phyloP scores from a whole-genome alignment of 30 jellyfish, hydroid and myxozoan species.

The Sanderia malayensis region DNA sequence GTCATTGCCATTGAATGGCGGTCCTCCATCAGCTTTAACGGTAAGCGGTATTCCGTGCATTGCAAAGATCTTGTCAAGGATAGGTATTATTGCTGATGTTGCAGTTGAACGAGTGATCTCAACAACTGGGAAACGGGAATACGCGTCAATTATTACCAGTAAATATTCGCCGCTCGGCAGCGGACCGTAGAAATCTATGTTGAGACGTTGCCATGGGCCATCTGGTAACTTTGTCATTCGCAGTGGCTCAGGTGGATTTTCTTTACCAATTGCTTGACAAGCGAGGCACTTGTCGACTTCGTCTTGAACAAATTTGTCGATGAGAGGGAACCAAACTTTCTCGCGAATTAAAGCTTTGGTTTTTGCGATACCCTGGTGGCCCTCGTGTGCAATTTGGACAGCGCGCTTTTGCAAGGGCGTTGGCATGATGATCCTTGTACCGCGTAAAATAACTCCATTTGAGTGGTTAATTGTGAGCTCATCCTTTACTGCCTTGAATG shows the following conservation, averaged over 20 bases:
- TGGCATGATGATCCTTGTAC: conserved; percentile 20
- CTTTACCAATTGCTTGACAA: conserved; percentile 29
- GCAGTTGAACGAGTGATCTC: conserved; percentile 32
- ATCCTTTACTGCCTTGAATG: background rate
- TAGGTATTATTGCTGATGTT: conserved; percentile 22
- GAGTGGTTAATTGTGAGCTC: conserved; percentile 7
- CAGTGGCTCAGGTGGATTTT: conserved; percentile 21
- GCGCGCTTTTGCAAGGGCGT: conserved; percentile 12
- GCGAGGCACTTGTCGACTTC: conserved; percentile 7
- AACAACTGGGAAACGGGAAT: conserved; percentile 33
- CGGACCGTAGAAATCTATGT: conserved; percentile 40
- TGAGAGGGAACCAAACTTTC: conserved; percentile 24
- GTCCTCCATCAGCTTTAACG: conserved; percentile 19
- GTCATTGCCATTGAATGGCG: conserved; percentile 26
- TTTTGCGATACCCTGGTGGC: conserved; percentile 28
- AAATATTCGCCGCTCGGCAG: conserved; percentile 41
- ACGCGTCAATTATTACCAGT: conserved; percentile 18
- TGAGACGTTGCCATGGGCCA: conserved; percentile 9
- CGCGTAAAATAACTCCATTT: conserved; percentile 29
- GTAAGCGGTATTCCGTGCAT: conserved; percentile 16
- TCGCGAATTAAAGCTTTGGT: conserved; percentile 17
- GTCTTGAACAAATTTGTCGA: conserved; percentile 10
- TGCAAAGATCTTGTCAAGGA: conserved; percentile 10
- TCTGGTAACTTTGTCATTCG: conserved; percentile 13
- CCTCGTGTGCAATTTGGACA: conserved; percentile 21